Evolutionary conservation across 2,888 invertebrate species (phyloP).

Genomic region (Drosophila siamana): DNA sequence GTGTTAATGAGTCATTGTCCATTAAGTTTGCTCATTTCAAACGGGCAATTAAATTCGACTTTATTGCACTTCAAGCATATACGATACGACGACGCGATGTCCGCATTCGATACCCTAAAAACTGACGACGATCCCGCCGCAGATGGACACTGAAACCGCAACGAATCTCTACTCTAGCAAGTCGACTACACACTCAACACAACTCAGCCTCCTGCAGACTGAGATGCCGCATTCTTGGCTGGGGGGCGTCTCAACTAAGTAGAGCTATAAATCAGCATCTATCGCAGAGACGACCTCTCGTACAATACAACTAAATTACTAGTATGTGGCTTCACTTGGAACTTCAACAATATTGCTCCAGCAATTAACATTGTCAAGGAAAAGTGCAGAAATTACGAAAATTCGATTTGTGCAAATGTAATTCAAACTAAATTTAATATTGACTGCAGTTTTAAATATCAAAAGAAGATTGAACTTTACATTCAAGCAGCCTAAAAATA

Average conservation of each 20-base stretch:
- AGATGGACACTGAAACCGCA: constrained; percentile 63
- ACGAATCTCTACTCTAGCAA: constrained; percentile 51
- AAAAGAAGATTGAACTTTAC: too few relatives aligned
- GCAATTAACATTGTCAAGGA: background rate
- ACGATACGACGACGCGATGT: constrained; percentile 16
- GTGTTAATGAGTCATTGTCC: constrained; percentile 84
- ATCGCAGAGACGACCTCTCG: background rate
- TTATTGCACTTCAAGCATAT: constrained; percentile 79
- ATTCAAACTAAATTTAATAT: too few relatives aligned
- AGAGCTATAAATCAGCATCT: constrained; percentile 57
- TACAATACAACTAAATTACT: constrained; percentile 35
- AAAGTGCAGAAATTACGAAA: too few relatives aligned
- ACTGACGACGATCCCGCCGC: constrained; percentile 1
- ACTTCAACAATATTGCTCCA: background rate
- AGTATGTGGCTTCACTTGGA: constrained; percentile 13
- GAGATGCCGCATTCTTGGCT: background rate
- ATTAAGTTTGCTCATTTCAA: constrained; percentile 80
- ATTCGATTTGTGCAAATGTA: too few relatives aligned
- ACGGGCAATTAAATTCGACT: constrained; percentile 81
- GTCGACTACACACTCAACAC: constrained; percentile 12
- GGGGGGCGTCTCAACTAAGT: constrained; percentile 44
- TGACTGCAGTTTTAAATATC: too few relatives aligned
- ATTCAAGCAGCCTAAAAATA: too few relatives aligned
- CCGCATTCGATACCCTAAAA: constrained; percentile 5
- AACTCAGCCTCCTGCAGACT: constrained; percentile 8